phyloP scores from a whole-genome alignment of 2,888 invertebrate genomes.

The Seladonia tumulorum region DNA sequence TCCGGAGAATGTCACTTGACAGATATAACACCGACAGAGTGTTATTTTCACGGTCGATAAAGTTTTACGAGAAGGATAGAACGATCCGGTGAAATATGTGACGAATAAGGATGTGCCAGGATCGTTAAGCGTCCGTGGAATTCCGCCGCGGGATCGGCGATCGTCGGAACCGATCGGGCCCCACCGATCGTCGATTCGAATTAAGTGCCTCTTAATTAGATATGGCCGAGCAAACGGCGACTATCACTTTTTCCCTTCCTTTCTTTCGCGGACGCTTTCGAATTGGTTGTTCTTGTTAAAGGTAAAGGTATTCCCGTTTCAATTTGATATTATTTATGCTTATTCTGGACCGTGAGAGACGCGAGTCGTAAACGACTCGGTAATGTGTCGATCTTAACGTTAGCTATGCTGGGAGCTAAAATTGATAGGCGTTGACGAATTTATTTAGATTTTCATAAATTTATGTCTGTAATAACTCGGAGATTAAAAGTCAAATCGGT shows the following conservation, averaged over 20 bases:
- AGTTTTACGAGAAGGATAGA: conserved; percentile 59
- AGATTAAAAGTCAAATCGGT: background rate
- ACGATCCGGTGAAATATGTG: conserved; percentile 60
- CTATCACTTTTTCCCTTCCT: background rate
- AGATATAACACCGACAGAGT: conserved; percentile 59
- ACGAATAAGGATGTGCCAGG: conserved; percentile 53
- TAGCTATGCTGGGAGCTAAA: background rate
- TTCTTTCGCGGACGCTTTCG: background rate
- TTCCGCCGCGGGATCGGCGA: conserved; percentile 6
- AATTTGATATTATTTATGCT: background rate
- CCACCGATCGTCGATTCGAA: conserved; percentile 28
- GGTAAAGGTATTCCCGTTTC: background rate
- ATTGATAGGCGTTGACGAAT: background rate
- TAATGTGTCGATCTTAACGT: background rate
- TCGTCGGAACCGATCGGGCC: conserved; percentile 17
- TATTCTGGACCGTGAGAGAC: background rate
- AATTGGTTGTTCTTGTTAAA: background rate
- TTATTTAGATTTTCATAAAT: background rate
- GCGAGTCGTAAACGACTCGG: background rate
- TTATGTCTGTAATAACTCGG: background rate
- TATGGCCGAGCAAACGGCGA: background rate
- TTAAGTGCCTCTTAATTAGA: conserved; percentile 33
- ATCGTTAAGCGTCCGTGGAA: conserved; percentile 50
- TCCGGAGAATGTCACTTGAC: conserved; percentile 59
- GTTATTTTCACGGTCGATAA: conserved; percentile 66